Evolutionary conservation across 2,113 vertebrate species (phyloP).

Genomic region (Myotis brandtii): DNA sequence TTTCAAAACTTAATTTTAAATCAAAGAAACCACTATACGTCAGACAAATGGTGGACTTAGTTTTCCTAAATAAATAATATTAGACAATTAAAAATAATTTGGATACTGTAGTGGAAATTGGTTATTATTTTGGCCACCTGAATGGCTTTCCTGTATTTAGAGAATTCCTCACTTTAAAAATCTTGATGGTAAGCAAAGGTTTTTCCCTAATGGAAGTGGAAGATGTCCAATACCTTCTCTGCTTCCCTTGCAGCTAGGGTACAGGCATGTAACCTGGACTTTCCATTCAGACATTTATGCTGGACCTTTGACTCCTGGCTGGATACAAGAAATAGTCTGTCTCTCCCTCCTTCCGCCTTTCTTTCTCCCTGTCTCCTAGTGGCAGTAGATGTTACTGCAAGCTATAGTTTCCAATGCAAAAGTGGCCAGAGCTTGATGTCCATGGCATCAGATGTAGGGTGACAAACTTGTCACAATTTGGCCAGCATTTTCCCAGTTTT

Average conservation of each 20-base stretch:
- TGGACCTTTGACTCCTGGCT: background rate
- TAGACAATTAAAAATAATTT: constrained; percentile 39
- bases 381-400: background rate
- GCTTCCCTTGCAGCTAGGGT: background rate
- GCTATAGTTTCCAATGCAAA: background rate
- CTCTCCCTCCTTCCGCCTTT: background rate
- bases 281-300: background rate
- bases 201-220: background rate
- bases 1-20: constrained; percentile 33
- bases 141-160: background rate
- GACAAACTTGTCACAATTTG: background rate
- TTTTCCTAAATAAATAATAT: constrained; percentile 5
- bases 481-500: constrained; percentile 23
- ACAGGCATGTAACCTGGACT: background rate
- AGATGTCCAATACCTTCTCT: background rate
- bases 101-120: background rate
- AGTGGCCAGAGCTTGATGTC: background rate
- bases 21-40: background rate
- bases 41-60: background rate
- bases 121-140: background rate
- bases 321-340: background rate
- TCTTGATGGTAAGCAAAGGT: background rate
- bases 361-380: background rate
- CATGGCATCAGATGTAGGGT: background rate
- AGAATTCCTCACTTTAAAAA: constrained; percentile 16